Conservation (phyloP, 2,797 vertebrate genomes). For the Acridotheres tristis region DNA sequence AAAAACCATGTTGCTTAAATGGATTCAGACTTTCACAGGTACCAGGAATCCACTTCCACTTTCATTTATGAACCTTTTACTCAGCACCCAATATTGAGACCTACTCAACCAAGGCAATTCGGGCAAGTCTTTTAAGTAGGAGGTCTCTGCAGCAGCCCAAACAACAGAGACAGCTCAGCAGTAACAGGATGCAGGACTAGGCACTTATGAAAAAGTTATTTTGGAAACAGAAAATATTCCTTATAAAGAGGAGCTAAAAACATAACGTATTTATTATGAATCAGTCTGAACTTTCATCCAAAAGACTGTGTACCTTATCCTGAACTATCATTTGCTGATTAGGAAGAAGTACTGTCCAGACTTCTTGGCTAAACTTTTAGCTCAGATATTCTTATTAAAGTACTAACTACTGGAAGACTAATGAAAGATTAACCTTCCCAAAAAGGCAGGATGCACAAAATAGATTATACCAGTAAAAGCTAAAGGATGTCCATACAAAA, state of each 20-base stretch:
- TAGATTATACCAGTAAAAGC: not conserved
- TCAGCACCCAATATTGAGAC: not conserved
- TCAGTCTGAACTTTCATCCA: slow-evolving; percentile 14
- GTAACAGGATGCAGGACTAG: not conserved
- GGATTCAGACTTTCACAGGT: not conserved
- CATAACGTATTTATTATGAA: not conserved
- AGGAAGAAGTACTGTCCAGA: not conserved
- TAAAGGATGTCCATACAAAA: not conserved
- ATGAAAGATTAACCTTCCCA: not conserved
- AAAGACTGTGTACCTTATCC: not conserved
- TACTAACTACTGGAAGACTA: not conserved
- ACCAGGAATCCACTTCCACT: not conserved
- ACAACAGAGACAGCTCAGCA: not conserved
- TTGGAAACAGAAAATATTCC: not conserved
- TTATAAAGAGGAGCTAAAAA: not conserved
- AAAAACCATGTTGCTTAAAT: not conserved
- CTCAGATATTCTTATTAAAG: not conserved
- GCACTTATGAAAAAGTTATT: not conserved
- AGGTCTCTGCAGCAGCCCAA: not conserved
- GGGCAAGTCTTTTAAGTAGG: not conserved
- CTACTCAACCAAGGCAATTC: not conserved
- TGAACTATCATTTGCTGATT: slow-evolving; percentile 4
- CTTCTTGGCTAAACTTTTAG: not conserved
- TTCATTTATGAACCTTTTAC: not conserved
- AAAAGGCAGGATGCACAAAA: not conserved